A percentile compares a stretch with the other conserved stretches of the same genome.
Evolutionary conservation across 2,888 invertebrate genomes (phyloP).

Genomic region (Lepas anatifera): DNA sequence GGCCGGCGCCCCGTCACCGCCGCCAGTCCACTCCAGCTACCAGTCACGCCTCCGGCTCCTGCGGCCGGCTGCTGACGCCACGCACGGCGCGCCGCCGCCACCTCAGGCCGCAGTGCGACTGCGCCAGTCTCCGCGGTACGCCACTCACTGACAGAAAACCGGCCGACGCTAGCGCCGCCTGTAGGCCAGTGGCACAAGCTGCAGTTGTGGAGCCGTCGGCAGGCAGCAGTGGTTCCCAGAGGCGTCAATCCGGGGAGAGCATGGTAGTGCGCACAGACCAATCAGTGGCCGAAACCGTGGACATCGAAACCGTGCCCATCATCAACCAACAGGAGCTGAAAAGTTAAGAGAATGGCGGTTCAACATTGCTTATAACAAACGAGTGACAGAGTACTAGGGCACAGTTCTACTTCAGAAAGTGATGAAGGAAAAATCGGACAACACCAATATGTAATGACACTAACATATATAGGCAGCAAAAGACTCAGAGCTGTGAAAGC

Average conservation of each 20-base stretch:
- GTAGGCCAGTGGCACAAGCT: too few species aligned
- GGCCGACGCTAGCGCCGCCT: not conserved
- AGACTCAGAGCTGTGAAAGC: too few species aligned
- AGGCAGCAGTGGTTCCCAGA: too few species aligned
- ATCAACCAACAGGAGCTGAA: not conserved
- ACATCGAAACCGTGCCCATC: not conserved
- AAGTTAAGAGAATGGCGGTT: not conserved
- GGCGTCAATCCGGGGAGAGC: not conserved
- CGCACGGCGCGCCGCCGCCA: not conserved
- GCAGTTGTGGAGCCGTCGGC: not conserved
- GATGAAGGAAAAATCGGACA: too few species aligned
- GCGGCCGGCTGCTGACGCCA: not conserved
- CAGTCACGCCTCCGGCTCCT: not conserved
- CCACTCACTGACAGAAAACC: not conserved
- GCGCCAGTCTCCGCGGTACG: not conserved
- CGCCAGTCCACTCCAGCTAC: conserved; percentile 1
- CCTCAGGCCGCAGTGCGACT: not conserved
- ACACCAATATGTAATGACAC: too few species aligned
- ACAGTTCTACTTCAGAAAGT: too few species aligned
- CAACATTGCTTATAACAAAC: too few species aligned
- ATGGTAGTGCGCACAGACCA: not conserved
- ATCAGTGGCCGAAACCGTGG: not conserved
- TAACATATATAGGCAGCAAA: too few species aligned
- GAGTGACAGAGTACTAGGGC: too few species aligned
- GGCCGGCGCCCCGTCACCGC: not conserved